phyloP scores from a whole-genome alignment of 2,888 invertebrate genomes.

The Archips xylosteana region DNA sequence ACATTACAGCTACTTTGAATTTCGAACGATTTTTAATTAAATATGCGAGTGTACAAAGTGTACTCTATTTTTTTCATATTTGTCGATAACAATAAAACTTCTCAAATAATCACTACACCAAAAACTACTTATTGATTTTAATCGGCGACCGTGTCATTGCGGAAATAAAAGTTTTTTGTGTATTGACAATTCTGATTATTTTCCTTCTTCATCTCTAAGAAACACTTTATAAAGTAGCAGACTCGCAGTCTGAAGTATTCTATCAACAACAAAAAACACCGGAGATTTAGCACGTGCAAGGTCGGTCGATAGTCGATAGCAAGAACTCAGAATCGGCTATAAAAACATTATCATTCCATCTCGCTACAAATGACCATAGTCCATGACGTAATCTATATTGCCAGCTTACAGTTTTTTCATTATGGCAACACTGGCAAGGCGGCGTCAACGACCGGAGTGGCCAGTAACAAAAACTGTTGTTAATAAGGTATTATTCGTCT shows the following conservation, averaged over 20 bases:
- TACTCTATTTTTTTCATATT: not conserved
- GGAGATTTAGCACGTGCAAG: slow-evolving; percentile 39
- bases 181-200: slow-evolving; percentile 16
- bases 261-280: slow-evolving; percentile 26
- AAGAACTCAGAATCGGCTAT: slow-evolving; percentile 29
- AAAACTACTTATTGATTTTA: not conserved
- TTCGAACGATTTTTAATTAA: not conserved
- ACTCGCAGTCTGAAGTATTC: slow-evolving; percentile 29
- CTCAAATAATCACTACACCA: not conserved
- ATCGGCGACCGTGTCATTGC: slow-evolving; percentile 1
- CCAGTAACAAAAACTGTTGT: slow-evolving; percentile 55
- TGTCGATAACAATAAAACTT: not conserved
- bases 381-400: slow-evolving; percentile 65
- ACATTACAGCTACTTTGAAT: not conserved
- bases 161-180: slow-evolving; percentile 10
- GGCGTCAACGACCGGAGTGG: slow-evolving; percentile 67
- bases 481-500: slow-evolving; percentile 51
- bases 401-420: slow-evolving; percentile 63
- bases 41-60: not conserved
- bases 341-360: slow-evolving; percentile 43
- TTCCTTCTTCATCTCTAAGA: slow-evolving; percentile 20
- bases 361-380: slow-evolving; percentile 43
- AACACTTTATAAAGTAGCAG: slow-evolving; percentile 19
- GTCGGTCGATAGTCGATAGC: slow-evolving; percentile 39
- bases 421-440: slow-evolving; percentile 65